phyloP scores from a whole-genome alignment of 2,113 vertebrate genomes.

The Bothrops jararaca region DNA sequence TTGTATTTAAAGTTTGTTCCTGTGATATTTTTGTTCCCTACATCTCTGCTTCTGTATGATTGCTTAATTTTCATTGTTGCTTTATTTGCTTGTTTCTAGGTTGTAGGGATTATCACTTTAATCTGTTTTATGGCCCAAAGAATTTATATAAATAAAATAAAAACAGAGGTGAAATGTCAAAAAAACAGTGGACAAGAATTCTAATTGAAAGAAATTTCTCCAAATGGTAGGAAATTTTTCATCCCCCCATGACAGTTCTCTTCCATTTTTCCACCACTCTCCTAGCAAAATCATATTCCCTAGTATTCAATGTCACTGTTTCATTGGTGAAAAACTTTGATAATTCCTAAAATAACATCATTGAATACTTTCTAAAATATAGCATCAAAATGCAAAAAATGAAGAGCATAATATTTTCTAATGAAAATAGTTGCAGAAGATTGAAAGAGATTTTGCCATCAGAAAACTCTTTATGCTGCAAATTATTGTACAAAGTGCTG shows the following conservation, averaged over 20 bases:
- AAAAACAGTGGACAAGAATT: background rate
- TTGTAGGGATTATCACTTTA: background rate
- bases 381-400: background rate
- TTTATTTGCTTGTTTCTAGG: background rate
- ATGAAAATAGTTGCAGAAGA: slow-evolving; percentile 40
- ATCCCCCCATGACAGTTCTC: background rate
- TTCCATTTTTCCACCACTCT: background rate
- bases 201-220: background rate
- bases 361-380: background rate
- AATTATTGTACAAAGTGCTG: slow-evolving; percentile 52
- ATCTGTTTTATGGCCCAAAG: background rate
- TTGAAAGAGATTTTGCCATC: slow-evolving; percentile 56
- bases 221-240: background rate
- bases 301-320: background rate
- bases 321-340: background rate
- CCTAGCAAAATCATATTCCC: background rate
- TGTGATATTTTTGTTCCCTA: background rate
- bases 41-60: background rate
- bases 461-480: slow-evolving; percentile 49
- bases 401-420: slow-evolving; percentile 35
- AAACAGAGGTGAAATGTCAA: background rate
- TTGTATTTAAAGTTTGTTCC: background rate
- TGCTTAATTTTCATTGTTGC: background rate
- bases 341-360: slow-evolving; percentile 7
- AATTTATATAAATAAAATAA: background rate